These are phyloP conservation scores for Heterodera carotae DNA, from an alignment of 1,140 invertebrate genomes.

Conservation along the genomic window DNA sequence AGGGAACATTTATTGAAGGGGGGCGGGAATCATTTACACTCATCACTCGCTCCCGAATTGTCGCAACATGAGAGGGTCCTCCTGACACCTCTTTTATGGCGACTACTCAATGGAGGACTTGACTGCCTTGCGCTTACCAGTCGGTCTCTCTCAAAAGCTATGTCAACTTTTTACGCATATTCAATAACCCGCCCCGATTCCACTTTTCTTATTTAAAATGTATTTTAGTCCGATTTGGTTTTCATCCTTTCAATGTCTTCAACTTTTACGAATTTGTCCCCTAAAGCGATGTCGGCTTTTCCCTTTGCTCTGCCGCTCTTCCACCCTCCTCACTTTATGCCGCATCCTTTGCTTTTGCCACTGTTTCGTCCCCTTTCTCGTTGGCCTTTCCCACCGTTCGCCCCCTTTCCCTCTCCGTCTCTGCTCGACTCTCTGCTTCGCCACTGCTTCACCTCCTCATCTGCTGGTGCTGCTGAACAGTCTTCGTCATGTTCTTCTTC, in stretches of 20 bases:
- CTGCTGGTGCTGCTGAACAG: not conserved
- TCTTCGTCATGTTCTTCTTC: not conserved
- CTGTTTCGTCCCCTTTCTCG: conserved; percentile 9
- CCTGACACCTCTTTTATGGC: not conserved
- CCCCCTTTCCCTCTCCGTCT: not conserved
- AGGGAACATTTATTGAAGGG: too few species aligned
- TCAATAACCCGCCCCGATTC: too few species aligned
- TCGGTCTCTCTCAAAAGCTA: not conserved
- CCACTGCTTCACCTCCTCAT: not conserved
- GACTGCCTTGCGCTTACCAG: too few species aligned
- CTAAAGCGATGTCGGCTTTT: not conserved
- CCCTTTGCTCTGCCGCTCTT: not conserved
- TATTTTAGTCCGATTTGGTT: too few species aligned
- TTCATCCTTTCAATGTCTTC: not conserved
- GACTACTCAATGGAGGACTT: too few species aligned
- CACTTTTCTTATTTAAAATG: too few species aligned
- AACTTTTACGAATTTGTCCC: not conserved
- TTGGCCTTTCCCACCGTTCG: not conserved
- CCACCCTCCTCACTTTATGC: not conserved
- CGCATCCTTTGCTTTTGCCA: not conserved
- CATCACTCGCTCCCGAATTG: not conserved
- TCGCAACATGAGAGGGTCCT: not conserved
- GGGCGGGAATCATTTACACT: too few species aligned
- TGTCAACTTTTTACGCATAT: too few species aligned
- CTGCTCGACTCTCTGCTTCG: not conserved